phyloP scores from a whole-genome alignment of 1,140 invertebrate genomes.

The Penaeus chinensis region DNA sequence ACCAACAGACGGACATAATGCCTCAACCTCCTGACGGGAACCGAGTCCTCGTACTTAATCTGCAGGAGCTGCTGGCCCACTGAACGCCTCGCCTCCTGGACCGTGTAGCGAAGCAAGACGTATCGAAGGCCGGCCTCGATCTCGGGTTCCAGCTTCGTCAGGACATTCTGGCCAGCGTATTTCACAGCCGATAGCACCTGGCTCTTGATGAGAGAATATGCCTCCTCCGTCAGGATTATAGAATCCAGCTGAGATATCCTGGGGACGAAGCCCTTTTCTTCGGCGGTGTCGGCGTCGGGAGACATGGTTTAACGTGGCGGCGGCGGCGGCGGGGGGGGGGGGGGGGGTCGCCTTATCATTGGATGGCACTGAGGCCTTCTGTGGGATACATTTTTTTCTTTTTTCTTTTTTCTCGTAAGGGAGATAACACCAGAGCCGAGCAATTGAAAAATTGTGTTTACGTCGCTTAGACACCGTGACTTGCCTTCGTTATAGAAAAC shows the following conservation, averaged over 20 bases:
- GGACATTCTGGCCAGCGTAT: constrained; percentile 4
- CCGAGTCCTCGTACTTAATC: constrained; percentile 32
- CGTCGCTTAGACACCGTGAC: too few relatives aligned
- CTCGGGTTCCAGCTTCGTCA: constrained; percentile 39
- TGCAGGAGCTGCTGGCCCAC: constrained; percentile 44
- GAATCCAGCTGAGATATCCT: constrained; percentile 43
- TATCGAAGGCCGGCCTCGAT: constrained; percentile 25
- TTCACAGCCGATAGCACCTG: background rate
- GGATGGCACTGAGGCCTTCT: too few relatives aligned
- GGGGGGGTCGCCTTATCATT: too few relatives aligned
- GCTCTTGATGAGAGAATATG: constrained; percentile 22
- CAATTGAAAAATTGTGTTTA: too few relatives aligned
- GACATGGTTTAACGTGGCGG: too few relatives aligned
- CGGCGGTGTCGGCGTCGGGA: too few relatives aligned
- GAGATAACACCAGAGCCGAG: too few relatives aligned
- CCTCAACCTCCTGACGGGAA: background rate
- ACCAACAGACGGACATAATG: background rate
- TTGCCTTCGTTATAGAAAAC: too few relatives aligned
- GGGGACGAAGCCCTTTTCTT: background rate
- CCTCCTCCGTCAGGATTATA: constrained; percentile 2
- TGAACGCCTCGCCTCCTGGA: constrained; percentile 6
- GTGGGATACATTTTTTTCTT: too few relatives aligned
- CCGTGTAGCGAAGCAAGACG: background rate
- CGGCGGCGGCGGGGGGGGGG: too few relatives aligned
- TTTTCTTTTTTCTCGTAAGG: too few relatives aligned